phyloP scores from a whole-genome alignment of 2,888 invertebrate species.

The Heteropelma amictum region DNA sequence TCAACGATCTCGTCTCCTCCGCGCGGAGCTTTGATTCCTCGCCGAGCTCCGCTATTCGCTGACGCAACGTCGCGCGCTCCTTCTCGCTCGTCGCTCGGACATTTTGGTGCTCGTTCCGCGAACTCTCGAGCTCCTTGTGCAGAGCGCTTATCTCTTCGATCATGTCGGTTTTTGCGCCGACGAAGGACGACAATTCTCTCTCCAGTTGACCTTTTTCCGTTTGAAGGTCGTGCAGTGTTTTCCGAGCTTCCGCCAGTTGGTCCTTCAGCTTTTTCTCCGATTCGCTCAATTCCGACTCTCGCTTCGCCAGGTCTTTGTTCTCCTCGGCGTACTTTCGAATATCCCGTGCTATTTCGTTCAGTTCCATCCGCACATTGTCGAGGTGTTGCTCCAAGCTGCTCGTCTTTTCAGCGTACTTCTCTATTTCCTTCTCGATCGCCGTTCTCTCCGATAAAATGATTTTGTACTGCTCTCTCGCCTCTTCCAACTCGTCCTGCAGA shows the following conservation, averaged over 20 bases:
- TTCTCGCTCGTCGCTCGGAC: constrained; percentile 27
- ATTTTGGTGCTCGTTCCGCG: constrained; percentile 34
- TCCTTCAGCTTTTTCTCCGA: constrained; percentile 6
- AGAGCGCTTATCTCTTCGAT: constrained; percentile 24
- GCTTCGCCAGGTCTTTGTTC: not conserved
- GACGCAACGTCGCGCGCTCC: constrained; percentile 11
- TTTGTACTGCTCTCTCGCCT: too few relatives aligned
- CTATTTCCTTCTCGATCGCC: constrained; percentile 23
- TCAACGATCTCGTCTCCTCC: not conserved
- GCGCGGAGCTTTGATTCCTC: constrained; percentile 4
- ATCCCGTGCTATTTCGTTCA: too few relatives aligned
- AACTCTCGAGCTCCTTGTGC: constrained; percentile 44
- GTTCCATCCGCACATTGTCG: too few relatives aligned
- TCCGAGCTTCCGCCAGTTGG: constrained; percentile 3
- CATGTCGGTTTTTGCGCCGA: not conserved
- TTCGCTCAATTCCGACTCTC: constrained; percentile 12
- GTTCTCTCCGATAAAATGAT: too few relatives aligned
- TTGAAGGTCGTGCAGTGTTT: not conserved
- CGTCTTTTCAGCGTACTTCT: not conserved
- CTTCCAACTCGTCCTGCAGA: too few relatives aligned
- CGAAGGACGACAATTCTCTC: constrained; percentile 13
- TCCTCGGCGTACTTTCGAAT: constrained; percentile 49
- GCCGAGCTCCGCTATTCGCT: constrained; percentile 1
- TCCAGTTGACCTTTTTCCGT: constrained; percentile 28
- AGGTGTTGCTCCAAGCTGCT: too few relatives aligned